Evolutionary conservation across 2,888 invertebrate genomes (phyloP), one percentile per base, ranked within the genome.

Genomic region (Drosophila ustulata): DNA sequence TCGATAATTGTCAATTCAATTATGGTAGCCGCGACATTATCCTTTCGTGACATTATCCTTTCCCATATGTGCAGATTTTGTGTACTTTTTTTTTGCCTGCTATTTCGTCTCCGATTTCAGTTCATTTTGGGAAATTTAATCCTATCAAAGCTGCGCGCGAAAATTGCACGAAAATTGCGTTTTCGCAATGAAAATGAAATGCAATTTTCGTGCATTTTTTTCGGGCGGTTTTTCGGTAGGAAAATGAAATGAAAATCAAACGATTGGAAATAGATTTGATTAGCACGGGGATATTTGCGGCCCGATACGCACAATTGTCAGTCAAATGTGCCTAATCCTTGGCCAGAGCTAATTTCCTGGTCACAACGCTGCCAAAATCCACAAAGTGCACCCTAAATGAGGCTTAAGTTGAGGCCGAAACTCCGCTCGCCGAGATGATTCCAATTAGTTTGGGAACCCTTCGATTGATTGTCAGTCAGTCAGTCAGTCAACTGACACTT

Each of bases 381-480:
- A 91, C 92, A 92, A 92, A 92, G 90, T 92, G 91, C 89, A 89
- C 91, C 92, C 91, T 90, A 92, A 92, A 92, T 92, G 92, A 92
- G 92, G 89, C 92, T 92, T 92, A 92, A 92, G 91, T 92, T 92
- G 88, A 83, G 83, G 83, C 89, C 86, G 82, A 79, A 26, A 25
- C n/a, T 23, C n/a, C 6, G 9, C 25, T 45, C 43, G 18, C 26
- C 3, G 30, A 82, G 90, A 91, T 91, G 90, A 90, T 92, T 91
- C 90, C 92, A 92, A 91, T 92, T 91, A 92, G 90, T 82, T 71
- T 77, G 89, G 89, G 65, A 70, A 76, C 78, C 82, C 82, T 80
- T 82, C 80, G 88, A 75, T 84, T 57, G 82, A 80, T 75, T 82
- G 80, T 87, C 87, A 69, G 68, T 83, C 66, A 51, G 55, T 55